A percentile compares a stretch with the other conserved stretches of the same genome.
Evolutionary conservation across 2,797 vertebrate species (phyloP).

Genomic region (Crocodylus rhombifer): DNA sequence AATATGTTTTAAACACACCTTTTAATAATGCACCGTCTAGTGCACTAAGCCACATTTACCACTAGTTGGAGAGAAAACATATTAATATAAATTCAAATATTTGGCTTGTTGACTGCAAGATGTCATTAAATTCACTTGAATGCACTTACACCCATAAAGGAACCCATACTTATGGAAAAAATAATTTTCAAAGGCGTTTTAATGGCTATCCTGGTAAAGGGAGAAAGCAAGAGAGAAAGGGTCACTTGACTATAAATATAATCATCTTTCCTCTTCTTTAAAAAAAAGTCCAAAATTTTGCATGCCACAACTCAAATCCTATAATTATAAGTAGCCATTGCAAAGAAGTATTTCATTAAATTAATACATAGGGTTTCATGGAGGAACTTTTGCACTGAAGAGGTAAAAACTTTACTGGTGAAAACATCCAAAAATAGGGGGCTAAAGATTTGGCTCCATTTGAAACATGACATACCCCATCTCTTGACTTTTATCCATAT

Average conservation of each 20-base stretch:
- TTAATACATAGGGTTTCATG: constrained; percentile 50
- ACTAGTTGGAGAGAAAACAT: constrained; percentile 67
- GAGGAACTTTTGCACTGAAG: neutral
- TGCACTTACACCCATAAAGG: constrained; percentile 60
- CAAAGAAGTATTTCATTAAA: constrained; percentile 70
- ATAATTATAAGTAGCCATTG: constrained; percentile 76
- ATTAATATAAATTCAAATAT: constrained; percentile 76
- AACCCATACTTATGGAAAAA: constrained; percentile 67
- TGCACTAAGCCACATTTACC: constrained; percentile 58
- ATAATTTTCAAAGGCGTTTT: constrained; percentile 77
- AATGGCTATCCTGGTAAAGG: constrained; percentile 56
- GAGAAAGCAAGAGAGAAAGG: constrained; percentile 17
- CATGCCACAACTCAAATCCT: constrained; percentile 77
- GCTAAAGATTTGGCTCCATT: constrained; percentile 40
- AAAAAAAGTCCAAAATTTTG: constrained; percentile 70
- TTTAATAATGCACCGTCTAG: constrained; percentile 63
- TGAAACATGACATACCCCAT: constrained; percentile 46
- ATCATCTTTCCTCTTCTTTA: constrained; percentile 57
- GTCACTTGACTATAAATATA: constrained; percentile 78
- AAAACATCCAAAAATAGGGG: constrained; percentile 69
- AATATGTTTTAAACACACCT: neutral
- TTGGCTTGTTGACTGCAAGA: constrained; percentile 66
- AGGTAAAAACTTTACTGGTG: constrained; percentile 45
- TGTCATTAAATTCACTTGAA: constrained; percentile 76
- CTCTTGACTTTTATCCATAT: constrained; percentile 23